Conservation (phyloP, 1,140 invertebrate species). For the Listronotus bonariensis region DNA sequence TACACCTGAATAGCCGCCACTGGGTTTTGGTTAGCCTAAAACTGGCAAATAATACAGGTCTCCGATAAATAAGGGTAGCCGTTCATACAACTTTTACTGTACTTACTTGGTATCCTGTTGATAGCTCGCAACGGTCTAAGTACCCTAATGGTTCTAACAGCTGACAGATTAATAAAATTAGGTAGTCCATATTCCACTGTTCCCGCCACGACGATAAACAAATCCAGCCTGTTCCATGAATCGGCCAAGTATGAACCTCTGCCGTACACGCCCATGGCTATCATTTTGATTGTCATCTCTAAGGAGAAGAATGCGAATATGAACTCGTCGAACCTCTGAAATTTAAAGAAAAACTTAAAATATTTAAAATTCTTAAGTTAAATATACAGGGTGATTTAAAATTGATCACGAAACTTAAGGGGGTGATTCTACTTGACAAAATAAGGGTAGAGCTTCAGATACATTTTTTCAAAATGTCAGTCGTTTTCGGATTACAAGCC, state of each 20-base stretch:
- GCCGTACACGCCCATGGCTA: slow-evolving; percentile 97
- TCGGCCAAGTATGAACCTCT: slow-evolving; percentile 95
- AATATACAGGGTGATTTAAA: too few species aligned
- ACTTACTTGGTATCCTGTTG: slow-evolving; percentile 99
- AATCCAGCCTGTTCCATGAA: slow-evolving; percentile 97
- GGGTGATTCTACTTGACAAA: too few species aligned
- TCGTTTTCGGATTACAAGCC: too few species aligned
- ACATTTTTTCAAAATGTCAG: too few species aligned
- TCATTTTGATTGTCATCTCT: slow-evolving; percentile 97
- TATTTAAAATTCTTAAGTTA: too few species aligned
- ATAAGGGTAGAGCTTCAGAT: too few species aligned
- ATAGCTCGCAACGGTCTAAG: slow-evolving; percentile 94
- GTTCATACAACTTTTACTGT: too few species aligned
- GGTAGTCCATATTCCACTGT: slow-evolving; percentile 88
- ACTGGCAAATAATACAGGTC: too few species aligned
- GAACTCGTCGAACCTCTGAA: slow-evolving; percentile 94
- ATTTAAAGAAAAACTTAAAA: slow-evolving; percentile 33
- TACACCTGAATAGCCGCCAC: too few species aligned
- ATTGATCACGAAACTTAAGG: too few species aligned
- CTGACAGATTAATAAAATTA: slow-evolving; percentile 96
- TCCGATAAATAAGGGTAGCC: too few species aligned
- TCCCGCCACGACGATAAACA: slow-evolving; percentile 96
- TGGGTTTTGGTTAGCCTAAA: too few species aligned
- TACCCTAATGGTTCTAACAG: slow-evolving; percentile 96
- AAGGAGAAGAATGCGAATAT: slow-evolving; percentile 98